phyloP scores from a whole-genome alignment of 2,888 invertebrate genomes.

The Galeopsomyia nigrocyanea region DNA sequence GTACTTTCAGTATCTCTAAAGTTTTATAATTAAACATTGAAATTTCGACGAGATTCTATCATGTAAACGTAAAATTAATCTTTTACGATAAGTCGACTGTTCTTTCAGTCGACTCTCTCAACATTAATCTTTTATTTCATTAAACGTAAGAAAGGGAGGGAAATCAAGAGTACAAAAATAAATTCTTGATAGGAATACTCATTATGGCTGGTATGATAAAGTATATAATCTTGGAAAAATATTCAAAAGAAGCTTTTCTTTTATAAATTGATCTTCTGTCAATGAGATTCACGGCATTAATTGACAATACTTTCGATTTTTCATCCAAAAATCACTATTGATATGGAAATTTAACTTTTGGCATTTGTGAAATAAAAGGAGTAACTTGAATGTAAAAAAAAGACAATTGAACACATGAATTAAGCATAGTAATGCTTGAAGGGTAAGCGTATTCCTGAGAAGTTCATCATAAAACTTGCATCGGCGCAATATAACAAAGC shows the following conservation, averaged over 20 bases:
- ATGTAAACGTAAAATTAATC: neutral
- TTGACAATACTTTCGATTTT: conserved; percentile 19
- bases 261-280: conserved; percentile 1
- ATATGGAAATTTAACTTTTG: neutral
- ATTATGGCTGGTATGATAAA: conserved; percentile 8
- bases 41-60: conserved; percentile 2
- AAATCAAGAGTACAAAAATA: conserved; percentile 41
- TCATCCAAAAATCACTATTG: conserved; percentile 4
- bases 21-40: conserved; percentile 14
- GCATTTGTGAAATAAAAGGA: conserved; percentile 17
- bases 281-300: conserved; percentile 7
- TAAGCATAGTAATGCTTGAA: conserved; percentile 33
- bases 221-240: conserved; percentile 11
- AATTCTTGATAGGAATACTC: conserved; percentile 31
- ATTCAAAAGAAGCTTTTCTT: neutral
- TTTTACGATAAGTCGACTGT: too few relatives aligned
- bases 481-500: conserved; percentile 37
- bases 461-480: conserved; percentile 38
- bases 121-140: neutral
- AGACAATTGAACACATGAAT: conserved; percentile 42
- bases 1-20: conserved; percentile 22
- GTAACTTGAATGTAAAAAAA: conserved; percentile 23
- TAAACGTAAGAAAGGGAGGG: conserved; percentile 1
- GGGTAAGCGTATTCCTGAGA: conserved; percentile 39
- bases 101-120: too few relatives aligned